Base-by-base conservation (phyloP, 2,888 invertebrate genomes). In the Oligia fasciuncula region DNA sequence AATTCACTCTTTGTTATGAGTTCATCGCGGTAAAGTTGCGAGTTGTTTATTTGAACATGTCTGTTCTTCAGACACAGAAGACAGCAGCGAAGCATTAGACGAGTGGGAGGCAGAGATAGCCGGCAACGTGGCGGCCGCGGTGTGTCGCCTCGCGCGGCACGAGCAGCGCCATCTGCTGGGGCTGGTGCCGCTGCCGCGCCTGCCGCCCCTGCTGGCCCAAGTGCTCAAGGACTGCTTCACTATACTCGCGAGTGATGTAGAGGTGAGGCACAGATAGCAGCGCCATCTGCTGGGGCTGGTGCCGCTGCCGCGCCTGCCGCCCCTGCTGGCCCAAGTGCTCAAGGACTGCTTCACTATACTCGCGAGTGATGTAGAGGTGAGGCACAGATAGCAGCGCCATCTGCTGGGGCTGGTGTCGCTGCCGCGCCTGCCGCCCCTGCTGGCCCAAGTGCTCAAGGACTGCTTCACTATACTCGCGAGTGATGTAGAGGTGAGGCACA, bases 151-250 rank as follows among this genome's bases (percentile, higher is more conserved):
- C 35, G 98, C 99, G 97, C 98, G 99, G 89, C 98, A 98, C 94
- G 99, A 99, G 94, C 98, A 98, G 85, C 97, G 98, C 72, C 95
- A 98, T 57, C 98, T 99, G 97, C 97, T 98, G 73, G 98, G 98
- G 57, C 98, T 99, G 14, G 98, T 99, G 91, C 98, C 99, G 14
- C 95, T 98, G 83, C 98, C 98, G 66, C 98, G 98, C 88, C 98
- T 99, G 92, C 98, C 98, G 54, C 97, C 98, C 87, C 98, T 99
- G 13, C 98, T 99, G 92, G 98, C 98, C 87, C 97, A 98, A 66
- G 98, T 99, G 83, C 98, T 99, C 14, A 97, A 98, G 87, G 98
- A 98, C 92, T 98, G 99, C 73, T 98, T 99, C 96, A 98, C 98
- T 85, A 97, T 98, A 77, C 98, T 99, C 29, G 98, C 98, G 0